phyloP scores from a whole-genome alignment of 2,113 vertebrate species.

The Anguilla japonica region DNA sequence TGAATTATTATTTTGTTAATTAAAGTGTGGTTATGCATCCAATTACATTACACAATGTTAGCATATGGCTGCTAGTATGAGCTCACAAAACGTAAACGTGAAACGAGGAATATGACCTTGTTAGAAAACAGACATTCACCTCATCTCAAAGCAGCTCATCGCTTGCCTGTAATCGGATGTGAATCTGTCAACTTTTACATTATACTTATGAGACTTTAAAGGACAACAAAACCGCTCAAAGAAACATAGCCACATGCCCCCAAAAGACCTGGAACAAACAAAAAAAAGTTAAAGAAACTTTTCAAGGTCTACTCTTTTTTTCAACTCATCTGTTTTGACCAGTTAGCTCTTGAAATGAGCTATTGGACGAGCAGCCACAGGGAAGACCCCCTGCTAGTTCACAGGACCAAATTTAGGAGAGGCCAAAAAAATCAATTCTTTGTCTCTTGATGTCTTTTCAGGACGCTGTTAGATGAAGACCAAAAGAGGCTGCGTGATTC shows the following conservation, averaged over 20 bases:
- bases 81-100: background rate
- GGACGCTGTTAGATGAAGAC: slow-evolving; percentile 61
- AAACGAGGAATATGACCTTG: background rate
- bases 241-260: background rate
- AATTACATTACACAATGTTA: background rate
- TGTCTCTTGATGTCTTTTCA: slow-evolving; percentile 72
- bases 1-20: background rate
- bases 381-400: slow-evolving; percentile 71
- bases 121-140: background rate
- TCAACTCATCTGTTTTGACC: slow-evolving; percentile 62
- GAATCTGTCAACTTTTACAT: slow-evolving; percentile 1
- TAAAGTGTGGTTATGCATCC: background rate
- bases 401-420: slow-evolving; percentile 60
- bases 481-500: slow-evolving; percentile 64
- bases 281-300: slow-evolving; percentile 59
- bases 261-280: slow-evolving; percentile 37
- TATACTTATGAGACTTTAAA: slow-evolving; percentile 2
- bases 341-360: slow-evolving; percentile 61
- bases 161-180: background rate
- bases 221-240: background rate
- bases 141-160: background rate
- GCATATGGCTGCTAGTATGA: background rate
- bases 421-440: slow-evolving; percentile 70
- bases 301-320: slow-evolving; percentile 42
- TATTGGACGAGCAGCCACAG: slow-evolving; percentile 61